Evolutionary conservation across 2,113 vertebrate species (phyloP).

Genomic region (Holacanthus passer): DNA sequence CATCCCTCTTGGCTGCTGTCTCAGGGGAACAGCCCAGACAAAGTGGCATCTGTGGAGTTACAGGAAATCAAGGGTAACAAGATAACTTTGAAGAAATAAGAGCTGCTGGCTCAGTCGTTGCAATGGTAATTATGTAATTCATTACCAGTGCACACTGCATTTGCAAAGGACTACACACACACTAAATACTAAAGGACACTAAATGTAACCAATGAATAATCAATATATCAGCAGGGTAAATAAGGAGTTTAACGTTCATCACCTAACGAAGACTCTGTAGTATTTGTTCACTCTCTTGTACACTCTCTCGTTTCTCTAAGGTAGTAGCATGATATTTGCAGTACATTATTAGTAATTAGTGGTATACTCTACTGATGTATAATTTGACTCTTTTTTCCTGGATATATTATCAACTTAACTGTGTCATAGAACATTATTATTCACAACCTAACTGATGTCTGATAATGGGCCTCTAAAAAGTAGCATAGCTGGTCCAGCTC

Average conservation of each 20-base stretch:
- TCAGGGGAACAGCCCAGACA: conserved; percentile 59
- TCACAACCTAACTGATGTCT: background rate
- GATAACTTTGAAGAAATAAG: conserved; percentile 64
- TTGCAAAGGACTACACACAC: background rate
- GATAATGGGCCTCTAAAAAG: background rate
- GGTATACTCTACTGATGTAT: background rate
- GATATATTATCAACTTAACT: background rate
- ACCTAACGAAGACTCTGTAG: background rate
- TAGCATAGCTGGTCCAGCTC: background rate
- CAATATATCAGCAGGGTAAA: conserved; percentile 19
- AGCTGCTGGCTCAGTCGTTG: conserved; percentile 58
- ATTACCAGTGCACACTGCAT: conserved; percentile 31
- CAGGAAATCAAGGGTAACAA: conserved; percentile 67
- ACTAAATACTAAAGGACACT: conserved; percentile 16
- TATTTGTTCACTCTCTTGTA: background rate
- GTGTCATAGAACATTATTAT: background rate
- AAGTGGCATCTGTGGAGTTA: conserved; percentile 60
- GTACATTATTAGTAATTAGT: background rate
- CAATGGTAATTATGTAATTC: conserved; percentile 66
- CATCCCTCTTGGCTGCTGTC: conserved; percentile 57
- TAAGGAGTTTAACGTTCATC: background rate
- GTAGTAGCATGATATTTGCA: background rate
- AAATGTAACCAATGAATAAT: conserved; percentile 54
- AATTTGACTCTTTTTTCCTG: background rate
- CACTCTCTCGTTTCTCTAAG: background rate